These are phyloP conservation scores for Mythimna lalbum DNA, from an alignment of 2,888 invertebrate genomes.

Conservation along the genomic window DNA sequence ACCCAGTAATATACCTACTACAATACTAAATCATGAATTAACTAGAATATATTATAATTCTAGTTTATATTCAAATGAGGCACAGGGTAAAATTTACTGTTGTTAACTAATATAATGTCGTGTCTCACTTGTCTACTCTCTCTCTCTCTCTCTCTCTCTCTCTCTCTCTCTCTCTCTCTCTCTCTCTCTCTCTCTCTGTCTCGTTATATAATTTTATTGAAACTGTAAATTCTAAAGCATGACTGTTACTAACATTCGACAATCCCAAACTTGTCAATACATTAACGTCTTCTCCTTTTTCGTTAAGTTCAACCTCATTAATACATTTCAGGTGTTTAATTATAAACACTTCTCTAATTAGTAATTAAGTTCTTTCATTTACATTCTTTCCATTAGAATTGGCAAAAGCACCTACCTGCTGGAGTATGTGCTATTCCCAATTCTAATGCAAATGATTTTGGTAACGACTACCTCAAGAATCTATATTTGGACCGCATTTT, in stretches of 20 bases:
- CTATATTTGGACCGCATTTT: conserved; percentile 1
- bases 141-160: too few species aligned
- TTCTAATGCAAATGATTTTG: not conserved
- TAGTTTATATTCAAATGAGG: conserved; percentile 5
- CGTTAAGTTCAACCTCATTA: not conserved
- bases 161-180: not conserved
- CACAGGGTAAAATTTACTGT: conserved; percentile 11
- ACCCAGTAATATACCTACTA: not conserved
- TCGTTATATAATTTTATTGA: not conserved
- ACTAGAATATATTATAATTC: conserved; percentile 2
- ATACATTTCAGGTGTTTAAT: not conserved
- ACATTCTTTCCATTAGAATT: not conserved
- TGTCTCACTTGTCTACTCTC: not conserved
- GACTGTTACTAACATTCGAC: not conserved
- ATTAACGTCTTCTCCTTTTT: not conserved
- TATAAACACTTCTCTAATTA: not conserved
- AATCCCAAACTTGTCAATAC: not conserved
- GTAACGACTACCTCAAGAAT: not conserved
- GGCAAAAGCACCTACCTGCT: too few species aligned
- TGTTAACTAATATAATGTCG: not conserved
- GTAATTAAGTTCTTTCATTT: not conserved
- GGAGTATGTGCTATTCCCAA: not conserved
- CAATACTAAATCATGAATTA: conserved; percentile 18
- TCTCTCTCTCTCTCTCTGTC: not conserved
- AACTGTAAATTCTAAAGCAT: not conserved